Conservation (phyloP, 2,797 vertebrate species). For the Mallotus villosus region DNA sequence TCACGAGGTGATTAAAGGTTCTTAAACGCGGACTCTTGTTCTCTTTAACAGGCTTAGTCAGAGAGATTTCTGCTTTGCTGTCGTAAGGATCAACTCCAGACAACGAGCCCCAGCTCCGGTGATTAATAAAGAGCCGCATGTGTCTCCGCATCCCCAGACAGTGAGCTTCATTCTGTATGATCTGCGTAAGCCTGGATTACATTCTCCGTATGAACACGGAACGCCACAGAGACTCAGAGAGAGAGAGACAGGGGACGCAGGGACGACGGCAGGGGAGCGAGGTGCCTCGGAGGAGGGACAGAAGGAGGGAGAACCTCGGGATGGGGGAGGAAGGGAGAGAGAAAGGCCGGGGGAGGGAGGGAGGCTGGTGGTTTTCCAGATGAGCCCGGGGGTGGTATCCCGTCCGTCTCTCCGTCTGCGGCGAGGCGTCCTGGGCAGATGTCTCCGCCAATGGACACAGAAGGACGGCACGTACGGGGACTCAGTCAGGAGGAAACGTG, state of each 20-base stretch:
- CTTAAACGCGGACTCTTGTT: slow-evolving; percentile 35
- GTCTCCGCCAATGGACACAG: not conserved
- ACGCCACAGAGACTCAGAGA: not conserved
- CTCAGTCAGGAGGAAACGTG: slow-evolving; percentile 32
- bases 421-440: slow-evolving; percentile 2
- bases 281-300: not conserved
- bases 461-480: slow-evolving; percentile 38
- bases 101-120: slow-evolving; percentile 13
- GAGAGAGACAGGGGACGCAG: not conserved
- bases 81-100: slow-evolving; percentile 12
- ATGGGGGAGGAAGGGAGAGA: not conserved
- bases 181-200: not conserved
- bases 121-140: slow-evolving; percentile 27
- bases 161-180: slow-evolving; percentile 3
- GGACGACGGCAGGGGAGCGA: not conserved
- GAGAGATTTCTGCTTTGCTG: slow-evolving; percentile 24
- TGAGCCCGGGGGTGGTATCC: slow-evolving; percentile 13
- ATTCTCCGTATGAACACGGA: slow-evolving; percentile 4
- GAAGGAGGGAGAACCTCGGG: not conserved
- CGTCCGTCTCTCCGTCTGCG: slow-evolving; percentile 7
- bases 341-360: not conserved
- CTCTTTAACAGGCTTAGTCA: slow-evolving; percentile 35
- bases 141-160: not conserved
- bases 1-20: slow-evolving; percentile 21
- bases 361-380: too few species aligned